These are phyloP conservation scores for Coenonympha arcania DNA, from an alignment of 2,888 invertebrate species.

Conservation along the genomic window DNA sequence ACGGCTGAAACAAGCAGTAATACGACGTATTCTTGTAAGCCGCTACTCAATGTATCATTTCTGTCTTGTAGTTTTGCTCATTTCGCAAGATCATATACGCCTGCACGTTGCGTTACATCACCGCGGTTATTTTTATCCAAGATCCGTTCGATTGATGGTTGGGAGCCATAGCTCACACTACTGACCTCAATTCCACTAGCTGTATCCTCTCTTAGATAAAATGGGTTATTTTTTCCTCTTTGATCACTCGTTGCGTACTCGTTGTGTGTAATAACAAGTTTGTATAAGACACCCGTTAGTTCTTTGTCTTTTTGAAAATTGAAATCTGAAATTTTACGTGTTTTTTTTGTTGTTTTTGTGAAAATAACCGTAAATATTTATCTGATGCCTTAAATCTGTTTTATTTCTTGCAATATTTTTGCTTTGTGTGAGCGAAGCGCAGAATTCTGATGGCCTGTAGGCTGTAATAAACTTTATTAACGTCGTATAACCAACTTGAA, in stretches of 20 bases:
- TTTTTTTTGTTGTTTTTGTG: neutral
- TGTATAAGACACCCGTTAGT: conserved; percentile 7
- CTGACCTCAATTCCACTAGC: conserved; percentile 64
- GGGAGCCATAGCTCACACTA: conserved; percentile 55
- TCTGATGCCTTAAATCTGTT: neutral
- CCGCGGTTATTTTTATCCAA: conserved; percentile 55
- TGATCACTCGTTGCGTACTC: conserved; percentile 24
- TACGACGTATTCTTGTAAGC: conserved; percentile 45
- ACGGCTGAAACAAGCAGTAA: conserved; percentile 22
- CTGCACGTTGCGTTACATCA: conserved; percentile 52
- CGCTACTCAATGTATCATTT: conserved; percentile 45
- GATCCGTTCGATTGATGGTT: conserved; percentile 52
- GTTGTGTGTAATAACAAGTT: conserved; percentile 5
- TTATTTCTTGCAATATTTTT: neutral
- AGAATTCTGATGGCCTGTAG: neutral
- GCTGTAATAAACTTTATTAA: neutral
- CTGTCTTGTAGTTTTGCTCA: conserved; percentile 43
- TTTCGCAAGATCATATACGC: conserved; percentile 54
- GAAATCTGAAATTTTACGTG: neutral
- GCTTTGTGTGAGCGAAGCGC: neutral
- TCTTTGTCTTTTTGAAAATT: neutral
- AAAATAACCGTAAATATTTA: neutral
- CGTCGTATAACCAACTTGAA: neutral
- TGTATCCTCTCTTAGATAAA: conserved; percentile 36
- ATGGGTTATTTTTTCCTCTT: conserved; percentile 29